Base-by-base conservation (phyloP, 2,797 vertebrate genomes). In the Podarcis siculus region DNA sequence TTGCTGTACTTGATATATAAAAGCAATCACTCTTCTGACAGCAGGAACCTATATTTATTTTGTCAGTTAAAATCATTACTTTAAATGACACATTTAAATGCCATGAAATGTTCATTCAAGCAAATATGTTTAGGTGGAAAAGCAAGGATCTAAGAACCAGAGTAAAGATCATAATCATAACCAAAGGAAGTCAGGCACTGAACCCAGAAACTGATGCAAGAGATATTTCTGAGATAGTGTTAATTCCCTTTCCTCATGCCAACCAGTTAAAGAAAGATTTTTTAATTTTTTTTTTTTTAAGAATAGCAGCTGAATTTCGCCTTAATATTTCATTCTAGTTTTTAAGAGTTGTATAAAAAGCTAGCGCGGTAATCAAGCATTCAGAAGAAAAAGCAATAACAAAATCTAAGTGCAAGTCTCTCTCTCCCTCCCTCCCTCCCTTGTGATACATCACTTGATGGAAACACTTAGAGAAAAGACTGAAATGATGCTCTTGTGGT, bases 1-100 rank as follows among this genome's bases (percentile, higher is more conserved):
- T 49, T n/a, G 27, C 83, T 64, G 25, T 64, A 35, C 69, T 73
- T 88, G 27, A 45, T 12, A 39, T 5, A 17, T 80, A 91, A 88
- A 76, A 10, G 17, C 19, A 55, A 6, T 1, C 39, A 3, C 10
- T 78, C 23, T 64, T 89, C 2, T 77, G 49, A 92, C 80, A 8
- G 25, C 0, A 71, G 1, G 0, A 76, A 71, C 21, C 37, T 0
- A 12, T 86, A 66, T 80, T 80, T 80, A 64, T 37, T 81, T 55
- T 88, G 35, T 42, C 86, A 3, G 87, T 83, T 21, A 86, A 73
- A 89, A 89, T 80, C 32, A 80, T 61, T 80, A 25, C n/a, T 80
- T 80, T 61, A 80, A 79, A 80, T 61, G 55, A 32, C 55, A 80
- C 32, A 61, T 64, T 80, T 61, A 80, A 80, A 32, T 35, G 55